These are phyloP conservation scores for Semnornis frantzii DNA, from an alignment of 2,113 vertebrate species.

Conservation along the genomic window DNA sequence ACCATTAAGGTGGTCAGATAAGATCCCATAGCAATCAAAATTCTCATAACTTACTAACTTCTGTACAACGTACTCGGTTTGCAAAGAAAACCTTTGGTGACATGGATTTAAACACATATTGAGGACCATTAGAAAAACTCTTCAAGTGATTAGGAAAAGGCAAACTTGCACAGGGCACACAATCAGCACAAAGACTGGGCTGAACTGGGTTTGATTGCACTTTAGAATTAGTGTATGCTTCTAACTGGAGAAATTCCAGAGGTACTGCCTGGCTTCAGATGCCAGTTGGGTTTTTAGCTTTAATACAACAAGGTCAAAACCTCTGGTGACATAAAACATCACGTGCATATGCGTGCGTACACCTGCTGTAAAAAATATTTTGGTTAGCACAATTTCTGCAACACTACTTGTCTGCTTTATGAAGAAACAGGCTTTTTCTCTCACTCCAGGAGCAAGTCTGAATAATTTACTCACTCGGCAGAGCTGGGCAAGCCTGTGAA, in stretches of 20 bases:
- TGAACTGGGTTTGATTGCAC: not conserved
- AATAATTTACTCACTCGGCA: not conserved
- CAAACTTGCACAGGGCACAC: not conserved
- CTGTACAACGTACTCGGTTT: not conserved
- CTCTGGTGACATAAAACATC: not conserved
- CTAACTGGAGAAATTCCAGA: not conserved
- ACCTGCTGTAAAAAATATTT: not conserved
- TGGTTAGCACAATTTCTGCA: not conserved
- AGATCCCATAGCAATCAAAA: not conserved
- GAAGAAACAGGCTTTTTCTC: not conserved
- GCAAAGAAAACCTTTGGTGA: not conserved
- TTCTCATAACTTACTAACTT: not conserved
- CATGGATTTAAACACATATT: not conserved
- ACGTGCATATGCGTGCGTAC: not conserved
- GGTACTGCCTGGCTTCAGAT: not conserved
- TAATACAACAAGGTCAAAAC: not conserved
- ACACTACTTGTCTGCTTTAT: not conserved
- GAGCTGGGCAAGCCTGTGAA: not conserved
- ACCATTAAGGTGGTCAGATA: not conserved
- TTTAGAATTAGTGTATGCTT: not conserved
- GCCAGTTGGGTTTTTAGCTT: not conserved
- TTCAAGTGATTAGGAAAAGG: not conserved
- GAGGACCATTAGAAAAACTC: not conserved
- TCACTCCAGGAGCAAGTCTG: not conserved
- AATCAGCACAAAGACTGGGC: rapidly evolving